These are phyloP conservation scores for Neoscelio sp. DNA, from an alignment of 2,888 invertebrate species.

Conservation along the genomic window DNA sequence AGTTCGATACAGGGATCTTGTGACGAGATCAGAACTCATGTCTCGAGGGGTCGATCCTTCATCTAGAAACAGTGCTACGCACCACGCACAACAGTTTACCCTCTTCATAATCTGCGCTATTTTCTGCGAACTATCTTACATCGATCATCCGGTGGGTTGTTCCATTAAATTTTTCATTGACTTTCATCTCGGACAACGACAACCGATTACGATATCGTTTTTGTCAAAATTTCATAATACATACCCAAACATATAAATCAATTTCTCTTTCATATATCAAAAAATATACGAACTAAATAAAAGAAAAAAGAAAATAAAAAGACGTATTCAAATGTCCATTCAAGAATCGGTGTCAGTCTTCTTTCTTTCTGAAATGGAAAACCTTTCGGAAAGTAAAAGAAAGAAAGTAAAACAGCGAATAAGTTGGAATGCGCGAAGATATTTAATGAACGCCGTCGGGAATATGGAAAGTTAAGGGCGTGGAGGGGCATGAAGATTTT, in stretches of 20 bases:
- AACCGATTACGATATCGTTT: conserved; percentile 30
- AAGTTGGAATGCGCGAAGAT: conserved; percentile 58
- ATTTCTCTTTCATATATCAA: background rate
- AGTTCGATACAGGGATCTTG: conserved; percentile 71
- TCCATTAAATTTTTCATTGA: conserved; percentile 78
- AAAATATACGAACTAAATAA: background rate
- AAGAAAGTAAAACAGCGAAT: conserved; percentile 37
- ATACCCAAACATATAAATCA: conserved; percentile 9
- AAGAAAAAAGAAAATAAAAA: background rate
- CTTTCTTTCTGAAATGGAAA: conserved; percentile 12
- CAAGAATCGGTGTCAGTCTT: background rate
- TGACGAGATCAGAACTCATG: conserved; percentile 75
- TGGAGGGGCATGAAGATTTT: conserved; percentile 73
- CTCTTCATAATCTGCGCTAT: conserved; percentile 79
- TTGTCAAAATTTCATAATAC: conserved; percentile 21
- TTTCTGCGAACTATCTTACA: conserved; percentile 79
- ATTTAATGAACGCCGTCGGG: conserved; percentile 70
- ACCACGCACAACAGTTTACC: conserved; percentile 70
- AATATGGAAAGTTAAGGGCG: conserved; percentile 67
- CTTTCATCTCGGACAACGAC: conserved; percentile 27
- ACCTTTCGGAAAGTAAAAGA: conserved; percentile 22
- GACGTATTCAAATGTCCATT: conserved; percentile 14
- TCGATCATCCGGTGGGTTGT: conserved; percentile 78
- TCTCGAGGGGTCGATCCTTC: conserved; percentile 81
- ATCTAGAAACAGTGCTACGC: conserved; percentile 77